A percentile compares a stretch with the other conserved stretches of the same genome.
These are phyloP conservation scores for Cygnus buccinator DNA, from an alignment of 2,113 vertebrate species.

Conservation along the genomic window DNA sequence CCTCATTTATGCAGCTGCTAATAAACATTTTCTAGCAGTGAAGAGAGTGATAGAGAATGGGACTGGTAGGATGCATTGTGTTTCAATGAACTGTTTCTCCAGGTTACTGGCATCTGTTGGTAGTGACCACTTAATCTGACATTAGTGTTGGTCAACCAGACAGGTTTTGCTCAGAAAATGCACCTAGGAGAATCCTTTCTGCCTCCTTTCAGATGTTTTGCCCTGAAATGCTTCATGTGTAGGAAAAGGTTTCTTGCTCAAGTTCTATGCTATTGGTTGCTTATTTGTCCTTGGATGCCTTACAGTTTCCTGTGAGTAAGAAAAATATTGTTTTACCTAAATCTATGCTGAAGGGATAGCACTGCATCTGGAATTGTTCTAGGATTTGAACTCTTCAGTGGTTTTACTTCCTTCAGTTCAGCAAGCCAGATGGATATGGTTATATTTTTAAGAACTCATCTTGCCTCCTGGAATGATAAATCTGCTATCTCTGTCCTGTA, in stretches of 20 bases:
- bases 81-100: not conserved
- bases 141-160: not conserved
- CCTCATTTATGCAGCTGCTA: not conserved
- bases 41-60: not conserved
- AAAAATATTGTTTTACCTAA: not conserved
- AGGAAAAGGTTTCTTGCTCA: not conserved
- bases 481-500: not conserved
- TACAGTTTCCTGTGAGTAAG: not conserved
- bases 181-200: not conserved
- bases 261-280: not conserved
- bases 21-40: not conserved
- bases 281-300: not conserved
- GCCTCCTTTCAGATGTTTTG: not conserved
- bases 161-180: not conserved
- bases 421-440: not conserved
- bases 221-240: not conserved
- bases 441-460: slow-evolving; percentile 3
- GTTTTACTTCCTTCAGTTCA: not conserved
- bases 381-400: not conserved
- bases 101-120: not conserved
- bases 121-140: not conserved
- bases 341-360: not conserved
- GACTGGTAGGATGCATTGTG: not conserved
- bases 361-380: not conserved
- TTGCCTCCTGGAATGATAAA: not conserved